A percentile compares a stretch with the other conserved stretches of the same genome.
These are phyloP conservation scores for Ammodytes dubius DNA, from an alignment of 2,113 vertebrate genomes.

Conservation along the genomic window DNA sequence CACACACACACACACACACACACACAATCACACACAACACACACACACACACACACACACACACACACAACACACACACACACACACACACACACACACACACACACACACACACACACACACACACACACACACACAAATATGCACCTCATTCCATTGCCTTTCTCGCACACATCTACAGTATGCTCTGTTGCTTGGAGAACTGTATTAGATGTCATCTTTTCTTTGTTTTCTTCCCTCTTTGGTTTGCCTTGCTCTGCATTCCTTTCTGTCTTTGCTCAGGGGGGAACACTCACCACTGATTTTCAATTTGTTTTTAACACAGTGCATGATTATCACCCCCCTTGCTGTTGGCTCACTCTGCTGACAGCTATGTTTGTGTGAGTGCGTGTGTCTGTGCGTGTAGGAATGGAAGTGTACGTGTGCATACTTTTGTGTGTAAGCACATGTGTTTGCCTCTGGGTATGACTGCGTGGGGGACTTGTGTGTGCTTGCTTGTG, in stretches of 20 bases:
- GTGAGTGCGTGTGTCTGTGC: conserved; percentile 20
- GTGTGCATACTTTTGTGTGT: conserved; percentile 36
- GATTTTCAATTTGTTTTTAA: conserved; percentile 83
- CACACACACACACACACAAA: conserved; percentile 31
- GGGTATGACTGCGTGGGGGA: conserved; percentile 22
- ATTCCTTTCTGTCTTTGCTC: conserved; percentile 67
- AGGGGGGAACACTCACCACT: conserved; percentile 69
- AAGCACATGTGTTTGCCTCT: conserved; percentile 33
- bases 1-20: conserved; percentile 26
- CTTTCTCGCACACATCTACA: conserved; percentile 19
- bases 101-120: conserved; percentile 23
- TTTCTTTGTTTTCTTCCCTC: conserved; percentile 45
- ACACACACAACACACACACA: conserved; percentile 1
- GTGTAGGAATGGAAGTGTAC: conserved; percentile 16
- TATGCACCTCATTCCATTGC: conserved; percentile 11
- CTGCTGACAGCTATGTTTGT: conserved; percentile 52
- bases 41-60: too few relatives aligned
- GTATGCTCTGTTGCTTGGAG: conserved; percentile 45
- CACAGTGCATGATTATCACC: conserved; percentile 75
- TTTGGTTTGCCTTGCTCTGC: conserved; percentile 58
- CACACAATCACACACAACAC: conserved; percentile 11
- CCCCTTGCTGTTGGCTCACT: conserved; percentile 53
- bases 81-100: conserved; percentile 36
- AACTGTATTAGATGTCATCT: conserved; percentile 57
- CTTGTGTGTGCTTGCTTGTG: conserved; percentile 14